Base-by-base conservation (phyloP, 2,797 vertebrate genomes). In the Aulostomus chinensis region DNA sequence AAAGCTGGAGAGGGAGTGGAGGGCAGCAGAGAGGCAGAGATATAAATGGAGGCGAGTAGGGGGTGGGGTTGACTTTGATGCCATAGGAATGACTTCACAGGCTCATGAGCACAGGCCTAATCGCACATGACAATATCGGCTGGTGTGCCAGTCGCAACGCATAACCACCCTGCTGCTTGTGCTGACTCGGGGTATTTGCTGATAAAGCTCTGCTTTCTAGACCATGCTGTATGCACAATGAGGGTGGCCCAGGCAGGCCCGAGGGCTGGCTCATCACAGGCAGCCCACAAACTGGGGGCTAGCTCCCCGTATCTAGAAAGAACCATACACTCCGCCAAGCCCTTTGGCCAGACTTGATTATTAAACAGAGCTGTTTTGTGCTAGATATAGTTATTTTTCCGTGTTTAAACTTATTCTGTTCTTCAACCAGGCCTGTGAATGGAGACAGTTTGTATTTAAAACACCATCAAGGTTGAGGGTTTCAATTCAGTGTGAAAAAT, bases 101-200 rank as follows among this genome's bases (percentile, higher is more conserved):
- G 73, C 84, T 85, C 74, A 56, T 83, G 80, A 88, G 80, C 84
- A 64, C 62, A 68, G 73, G 63, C 65, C 78, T 90, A 88, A 90
- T 89, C 80, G 68, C 76, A 88, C 80, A 83, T 89, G 90, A 91
- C 90, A 90, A 86, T 86, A 81, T 82, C 56, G 78, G 88, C 86
- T 86, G 86, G 86, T 91, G 88, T 83, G 81, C 85, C 87, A 87
- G 87, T 87, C 83, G 78, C 76, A 76, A 72, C 64, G 62, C 80
- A 80, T 85, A 85, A 82, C 76, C 69, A 68, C 68, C 71, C 78
- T n/a, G 41, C 77, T 76, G 82, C 78, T 84, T 73, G 71, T 86
- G 83, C 85, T 84, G 83, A 88, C 83, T 82, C 68, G 63, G 73
- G 76, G 62, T 82, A 81, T 89, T 88, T 80, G 79, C 86, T 85